Base-by-base conservation (phyloP, 2,113 vertebrate species). In the Sylvietta virens region DNA sequence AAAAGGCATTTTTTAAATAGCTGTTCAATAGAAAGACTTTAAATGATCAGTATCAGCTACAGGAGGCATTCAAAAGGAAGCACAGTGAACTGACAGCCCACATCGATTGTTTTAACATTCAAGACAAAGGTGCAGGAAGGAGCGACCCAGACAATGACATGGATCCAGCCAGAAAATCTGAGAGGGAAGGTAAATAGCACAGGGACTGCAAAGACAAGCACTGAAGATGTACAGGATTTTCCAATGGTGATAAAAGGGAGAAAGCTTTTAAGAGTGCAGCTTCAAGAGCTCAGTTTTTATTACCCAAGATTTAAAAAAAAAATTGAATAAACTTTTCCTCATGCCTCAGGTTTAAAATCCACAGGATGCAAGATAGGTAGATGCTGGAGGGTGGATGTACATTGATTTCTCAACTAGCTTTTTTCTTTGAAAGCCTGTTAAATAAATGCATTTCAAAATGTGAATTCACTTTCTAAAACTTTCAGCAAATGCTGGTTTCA, bases 401-500 rank as follows among this genome's bases (percentile, higher is more conserved):
- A 73, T 57, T 80, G 85, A 90, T 82, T 92, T 87, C 50, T 94
- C 60, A 67, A 74, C 51, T 31, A 83, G 30, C 24, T 76, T 77
- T 92, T 92, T 92, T 48, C 65, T 89, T 91, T 86, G 66, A 94
- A 94, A 79, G 33, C 60, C 87, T 72, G 58, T 83, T 91, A 94
- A 92, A 89, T 64, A 91, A 84, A 92, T 30, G 18, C 18, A 77
- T 76, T 81, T 74, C 17, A 31, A 76, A 87, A 61, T 8, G 20
- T 22, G 48, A n/a, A 35, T 35, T 21, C 6, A 57, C 27, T 80
- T 72, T 47, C 37, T 56, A 30, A 92, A 86, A 24, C 27, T 62
- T 88, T 15, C 54, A 74, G 37, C 39, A 91, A 81, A 69, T 80
- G 31, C 66, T 87, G 62, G 22, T 62, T 90, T 79, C 20, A 28